These are phyloP conservation scores for Cygnus buccinator DNA, from an alignment of 2,113 vertebrate genomes.

Conservation along the genomic window DNA sequence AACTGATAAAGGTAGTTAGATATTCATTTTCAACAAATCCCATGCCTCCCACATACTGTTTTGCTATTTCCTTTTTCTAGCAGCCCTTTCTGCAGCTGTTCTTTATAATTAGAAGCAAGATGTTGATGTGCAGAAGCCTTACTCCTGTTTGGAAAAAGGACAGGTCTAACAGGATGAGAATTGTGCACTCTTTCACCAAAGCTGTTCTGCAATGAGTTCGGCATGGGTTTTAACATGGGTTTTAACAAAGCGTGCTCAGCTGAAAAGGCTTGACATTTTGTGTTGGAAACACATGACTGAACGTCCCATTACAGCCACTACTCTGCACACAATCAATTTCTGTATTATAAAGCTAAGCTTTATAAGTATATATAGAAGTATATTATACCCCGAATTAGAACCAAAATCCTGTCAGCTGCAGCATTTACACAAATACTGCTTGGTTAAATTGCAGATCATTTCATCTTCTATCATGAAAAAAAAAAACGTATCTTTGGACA, in stretches of 20 bases:
- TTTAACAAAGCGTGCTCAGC: background rate
- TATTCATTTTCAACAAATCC: background rate
- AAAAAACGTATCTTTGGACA: background rate
- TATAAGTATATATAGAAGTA: too few species aligned
- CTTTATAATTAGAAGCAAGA: background rate
- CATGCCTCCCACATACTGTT: background rate
- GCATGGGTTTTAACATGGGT: background rate
- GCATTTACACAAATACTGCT: background rate
- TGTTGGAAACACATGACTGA: background rate
- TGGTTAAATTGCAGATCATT: background rate
- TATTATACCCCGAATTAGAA: fast-evolving
- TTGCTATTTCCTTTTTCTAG: background rate
- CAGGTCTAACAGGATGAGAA: background rate
- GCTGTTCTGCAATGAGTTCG: fast-evolving
- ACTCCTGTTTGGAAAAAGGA: background rate
- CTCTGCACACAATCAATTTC: background rate
- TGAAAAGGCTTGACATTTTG: background rate
- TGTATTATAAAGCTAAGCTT: background rate
- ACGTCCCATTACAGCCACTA: background rate
- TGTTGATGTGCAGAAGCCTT: background rate
- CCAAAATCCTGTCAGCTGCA: background rate
- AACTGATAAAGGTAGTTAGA: background rate
- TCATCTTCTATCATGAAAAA: background rate
- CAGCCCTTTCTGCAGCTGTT: background rate
- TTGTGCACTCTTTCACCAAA: background rate